Percentiles rank a stretch among this genome's conserved stretches.
These are phyloP conservation scores for Mastomys natalensis DNA, from an alignment of 2,113 vertebrate species.

Conservation along the genomic window DNA sequence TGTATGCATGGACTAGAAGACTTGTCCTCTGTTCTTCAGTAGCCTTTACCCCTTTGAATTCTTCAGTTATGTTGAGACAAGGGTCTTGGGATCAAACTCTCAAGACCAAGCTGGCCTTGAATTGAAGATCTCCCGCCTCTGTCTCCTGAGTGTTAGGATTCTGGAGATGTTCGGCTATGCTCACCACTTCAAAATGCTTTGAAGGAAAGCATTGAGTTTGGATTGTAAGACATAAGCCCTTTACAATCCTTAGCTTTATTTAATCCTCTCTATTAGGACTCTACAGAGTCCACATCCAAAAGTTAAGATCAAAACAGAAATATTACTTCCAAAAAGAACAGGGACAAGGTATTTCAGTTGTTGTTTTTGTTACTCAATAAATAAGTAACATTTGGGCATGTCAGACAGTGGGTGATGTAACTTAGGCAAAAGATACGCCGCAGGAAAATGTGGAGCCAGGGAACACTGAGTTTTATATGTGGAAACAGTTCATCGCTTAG, in stretches of 20 bases:
- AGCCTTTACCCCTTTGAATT: background rate
- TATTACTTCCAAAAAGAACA: background rate
- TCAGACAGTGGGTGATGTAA: too few relatives aligned
- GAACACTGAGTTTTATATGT: background rate
- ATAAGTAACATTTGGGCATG: background rate
- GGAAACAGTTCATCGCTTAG: background rate
- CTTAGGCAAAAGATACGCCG: background rate
- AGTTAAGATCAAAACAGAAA: background rate
- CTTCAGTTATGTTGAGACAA: background rate
- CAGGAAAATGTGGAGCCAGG: background rate
- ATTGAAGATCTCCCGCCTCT: background rate
- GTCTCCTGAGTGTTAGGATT: background rate
- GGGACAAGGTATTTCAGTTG: background rate
- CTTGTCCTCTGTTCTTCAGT: background rate
- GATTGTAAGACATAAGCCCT: background rate
- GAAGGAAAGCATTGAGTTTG: background rate
- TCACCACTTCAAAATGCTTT: background rate
- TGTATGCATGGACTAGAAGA: background rate
- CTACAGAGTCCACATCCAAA: background rate
- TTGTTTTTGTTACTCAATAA: background rate
- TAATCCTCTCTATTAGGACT: background rate
- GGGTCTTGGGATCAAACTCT: background rate
- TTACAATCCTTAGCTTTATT: background rate
- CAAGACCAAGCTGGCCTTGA: background rate
- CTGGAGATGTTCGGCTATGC: too few relatives aligned